Base-by-base conservation (phyloP, 2,113 vertebrate species). In the Peromyscus maniculatus region DNA sequence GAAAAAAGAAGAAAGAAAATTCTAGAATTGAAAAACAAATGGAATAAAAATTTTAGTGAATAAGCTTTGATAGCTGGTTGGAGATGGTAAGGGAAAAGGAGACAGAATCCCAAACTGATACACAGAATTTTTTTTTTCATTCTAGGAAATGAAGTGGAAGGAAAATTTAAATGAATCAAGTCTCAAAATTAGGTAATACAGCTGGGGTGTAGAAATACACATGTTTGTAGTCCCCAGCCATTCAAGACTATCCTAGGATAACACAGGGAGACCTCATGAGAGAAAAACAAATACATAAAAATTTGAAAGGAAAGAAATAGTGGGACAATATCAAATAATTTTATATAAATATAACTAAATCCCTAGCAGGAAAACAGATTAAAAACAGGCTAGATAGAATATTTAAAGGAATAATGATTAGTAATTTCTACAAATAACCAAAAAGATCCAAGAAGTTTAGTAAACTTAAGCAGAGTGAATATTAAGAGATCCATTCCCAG, bases 281-380 rank as follows among this genome's bases (percentile, higher is more conserved):
- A 43, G 39, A 66, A 46, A 66, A 66, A 57, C 5, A 59, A n/a
- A 64, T 6, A 64, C 5, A 83, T 7, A 39, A 22, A 84, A 6
- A 28, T 46, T 31, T 84, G n/a, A 62, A 39, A 62, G n/a, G 6
- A 84, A 84, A 6, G 21, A 3, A 62, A 62, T 15, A 84, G 22
- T 84, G 36, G 33, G 4, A 62, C 7, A 88, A 74, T 77, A 84
- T 59, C 22, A 91, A 96, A 78, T 24, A 91, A 26, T 75, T 24
- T 91, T 74, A 83, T 57, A 43, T 91, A 77, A 91, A 59, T 87
- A 62, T n/a, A 94, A 77, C 16, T 87, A 55, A 3, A 91, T 88
- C 59, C 13, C 46, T 57, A 72, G 12, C 46, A 83, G 15, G 2
- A 77, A 95, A 94, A 26, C 3, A 69, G 28, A 94, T 5, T 39